These are phyloP conservation scores for Cyclopterus lumpus DNA, from an alignment of 2,797 vertebrate species.

Conservation along the genomic window DNA sequence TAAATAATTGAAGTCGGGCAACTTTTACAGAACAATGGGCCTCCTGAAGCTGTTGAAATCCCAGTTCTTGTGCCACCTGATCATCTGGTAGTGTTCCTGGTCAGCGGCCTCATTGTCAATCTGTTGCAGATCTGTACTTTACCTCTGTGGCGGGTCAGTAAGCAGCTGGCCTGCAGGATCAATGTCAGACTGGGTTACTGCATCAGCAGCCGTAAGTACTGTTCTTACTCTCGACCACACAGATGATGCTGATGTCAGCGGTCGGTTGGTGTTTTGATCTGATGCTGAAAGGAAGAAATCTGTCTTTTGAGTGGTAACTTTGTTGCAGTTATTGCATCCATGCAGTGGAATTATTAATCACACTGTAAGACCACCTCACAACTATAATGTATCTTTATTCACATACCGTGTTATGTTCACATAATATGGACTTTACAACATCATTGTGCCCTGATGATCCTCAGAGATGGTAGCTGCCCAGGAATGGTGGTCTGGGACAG, in stretches of 20 bases:
- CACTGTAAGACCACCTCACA: not conserved
- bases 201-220: slow-evolving; percentile 92
- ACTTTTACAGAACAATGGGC: slow-evolving; percentile 85
- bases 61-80: slow-evolving; percentile 91
- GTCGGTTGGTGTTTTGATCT: not conserved
- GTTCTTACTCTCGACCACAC: not conserved
- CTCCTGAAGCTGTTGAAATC: slow-evolving; percentile 90
- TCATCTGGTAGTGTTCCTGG: slow-evolving; percentile 96
- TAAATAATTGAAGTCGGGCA: not conserved
- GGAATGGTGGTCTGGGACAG: slow-evolving; percentile 98
- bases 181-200: slow-evolving; percentile 94
- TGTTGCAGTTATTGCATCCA: too few relatives aligned
- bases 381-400: not conserved
- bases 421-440: not conserved
- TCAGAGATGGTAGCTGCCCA: slow-evolving; percentile 93
- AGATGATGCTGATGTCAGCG: not conserved
- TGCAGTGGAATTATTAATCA: not conserved
- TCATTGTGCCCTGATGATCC: slow-evolving; percentile 23
- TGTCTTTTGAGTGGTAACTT: not conserved
- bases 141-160: slow-evolving; percentile 91
- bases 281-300: not conserved
- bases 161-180: slow-evolving; percentile 92
- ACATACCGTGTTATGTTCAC: not conserved
- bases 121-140: slow-evolving; percentile 90
- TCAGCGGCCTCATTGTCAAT: slow-evolving; percentile 93